Evolutionary conservation across 2,888 invertebrate species (phyloP).

Genomic region (Heterodera filipjevi): DNA sequence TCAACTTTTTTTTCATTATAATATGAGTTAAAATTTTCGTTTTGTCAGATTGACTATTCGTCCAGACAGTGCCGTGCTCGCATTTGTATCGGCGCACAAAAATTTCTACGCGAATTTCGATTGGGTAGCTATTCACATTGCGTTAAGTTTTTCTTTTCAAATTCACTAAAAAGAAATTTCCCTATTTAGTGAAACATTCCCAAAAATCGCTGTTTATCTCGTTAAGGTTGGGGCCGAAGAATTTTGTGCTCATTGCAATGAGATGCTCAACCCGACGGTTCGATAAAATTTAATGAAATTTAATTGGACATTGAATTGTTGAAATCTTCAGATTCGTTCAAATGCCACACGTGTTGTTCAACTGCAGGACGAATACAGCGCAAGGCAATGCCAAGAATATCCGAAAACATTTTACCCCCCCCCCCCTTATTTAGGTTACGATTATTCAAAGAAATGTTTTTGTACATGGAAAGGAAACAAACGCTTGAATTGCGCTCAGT

Average conservation of each 20-base stretch:
- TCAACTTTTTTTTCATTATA: background rate
- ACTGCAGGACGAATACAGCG: conserved; percentile 21
- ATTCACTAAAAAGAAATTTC: background rate
- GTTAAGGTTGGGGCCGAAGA: conserved; percentile 17
- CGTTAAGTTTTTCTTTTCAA: background rate
- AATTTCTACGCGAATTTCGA: conserved; percentile 17
- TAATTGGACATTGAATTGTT: background rate
- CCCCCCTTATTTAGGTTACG: background rate
- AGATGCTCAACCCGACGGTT: background rate
- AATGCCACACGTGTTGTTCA: conserved; percentile 10
- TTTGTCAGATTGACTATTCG: conserved; percentile 8
- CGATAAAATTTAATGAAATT: no score
- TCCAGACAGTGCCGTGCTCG: conserved; percentile 19
- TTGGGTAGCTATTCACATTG: conserved; percentile 15
- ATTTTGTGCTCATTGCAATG: conserved; percentile 22
- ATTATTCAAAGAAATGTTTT: conserved; percentile 15
- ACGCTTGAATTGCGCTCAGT: conserved; percentile 17
- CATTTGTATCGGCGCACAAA: conserved; percentile 19
- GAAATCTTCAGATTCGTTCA: background rate
- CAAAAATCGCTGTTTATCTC: conserved; percentile 12
- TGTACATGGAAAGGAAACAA: conserved; percentile 15
- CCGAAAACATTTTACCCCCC: background rate
- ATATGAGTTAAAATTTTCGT: background rate
- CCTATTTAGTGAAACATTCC: conserved; percentile 22
- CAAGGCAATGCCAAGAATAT: background rate